Percentiles rank a stretch among this genome's conserved stretches.
These are phyloP conservation scores for Staurois parvus DNA, from an alignment of 2,797 vertebrate species.

Conservation along the genomic window DNA sequence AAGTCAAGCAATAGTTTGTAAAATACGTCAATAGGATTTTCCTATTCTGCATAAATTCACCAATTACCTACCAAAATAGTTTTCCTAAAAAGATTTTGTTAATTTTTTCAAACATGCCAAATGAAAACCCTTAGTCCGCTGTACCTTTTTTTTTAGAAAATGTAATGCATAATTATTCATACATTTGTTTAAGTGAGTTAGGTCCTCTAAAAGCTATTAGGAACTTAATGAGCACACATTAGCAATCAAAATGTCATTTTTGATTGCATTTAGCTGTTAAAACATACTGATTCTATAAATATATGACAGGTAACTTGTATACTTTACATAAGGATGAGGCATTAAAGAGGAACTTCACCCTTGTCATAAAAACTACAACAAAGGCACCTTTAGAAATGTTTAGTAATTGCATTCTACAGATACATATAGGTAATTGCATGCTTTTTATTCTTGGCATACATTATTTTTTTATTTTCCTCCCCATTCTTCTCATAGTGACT, in stretches of 20 bases:
- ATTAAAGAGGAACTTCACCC: neutral
- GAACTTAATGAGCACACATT: neutral
- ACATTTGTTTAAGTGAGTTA: conserved; percentile 4
- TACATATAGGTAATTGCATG: too few relatives aligned
- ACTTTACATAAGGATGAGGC: neutral
- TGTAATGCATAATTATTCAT: conserved; percentile 1
- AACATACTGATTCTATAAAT: conserved; percentile 9
- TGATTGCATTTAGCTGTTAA: neutral
- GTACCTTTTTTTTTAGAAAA: neutral
- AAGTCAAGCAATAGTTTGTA: too few relatives aligned
- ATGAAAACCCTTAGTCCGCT: neutral
- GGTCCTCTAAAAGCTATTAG: conserved; percentile 25
- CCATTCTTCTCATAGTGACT: too few relatives aligned
- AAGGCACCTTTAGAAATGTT: too few relatives aligned
- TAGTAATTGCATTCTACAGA: too few relatives aligned
- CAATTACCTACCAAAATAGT: neutral
- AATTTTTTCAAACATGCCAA: too few relatives aligned
- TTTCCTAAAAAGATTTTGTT: neutral
- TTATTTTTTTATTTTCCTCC: too few relatives aligned
- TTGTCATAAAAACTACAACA: too few relatives aligned
- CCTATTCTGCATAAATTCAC: too few relatives aligned
- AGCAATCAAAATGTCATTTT: conserved; percentile 11
- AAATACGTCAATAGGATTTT: too few relatives aligned
- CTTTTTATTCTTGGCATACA: too few relatives aligned
- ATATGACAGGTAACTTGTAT: neutral